phyloP scores from a whole-genome alignment of 1,140 invertebrate genomes.

The Spodoptera frugiperda region DNA sequence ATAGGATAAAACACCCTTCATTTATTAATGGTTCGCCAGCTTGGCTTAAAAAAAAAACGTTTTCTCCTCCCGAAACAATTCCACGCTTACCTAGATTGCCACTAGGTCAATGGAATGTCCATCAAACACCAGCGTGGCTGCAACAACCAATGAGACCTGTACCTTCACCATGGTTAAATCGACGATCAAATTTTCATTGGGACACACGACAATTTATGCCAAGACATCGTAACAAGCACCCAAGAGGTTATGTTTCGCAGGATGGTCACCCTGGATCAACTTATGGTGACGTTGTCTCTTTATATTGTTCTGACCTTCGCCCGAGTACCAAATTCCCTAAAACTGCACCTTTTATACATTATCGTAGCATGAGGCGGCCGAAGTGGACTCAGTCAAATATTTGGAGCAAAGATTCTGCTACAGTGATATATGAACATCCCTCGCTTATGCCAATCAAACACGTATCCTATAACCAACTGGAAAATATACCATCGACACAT shows the following conservation, averaged over 20 bases:
- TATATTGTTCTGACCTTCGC: not conserved
- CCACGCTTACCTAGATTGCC: not conserved
- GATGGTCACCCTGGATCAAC: not conserved
- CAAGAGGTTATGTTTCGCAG: too few relatives aligned
- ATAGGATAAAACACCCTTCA: too few relatives aligned
- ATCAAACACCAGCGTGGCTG: not conserved
- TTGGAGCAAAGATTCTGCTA: not conserved
- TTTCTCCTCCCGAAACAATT: not conserved
- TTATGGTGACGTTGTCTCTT: not conserved
- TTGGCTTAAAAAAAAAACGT: not conserved
- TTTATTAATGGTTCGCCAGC: too few relatives aligned
- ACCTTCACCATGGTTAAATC: not conserved
- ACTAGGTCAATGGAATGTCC: not conserved
- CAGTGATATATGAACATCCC: not conserved
- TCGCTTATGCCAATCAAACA: not conserved
- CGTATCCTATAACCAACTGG: not conserved
- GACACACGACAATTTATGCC: not conserved
- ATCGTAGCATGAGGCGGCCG: too few relatives aligned
- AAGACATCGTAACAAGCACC: too few relatives aligned
- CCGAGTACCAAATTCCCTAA: not conserved
- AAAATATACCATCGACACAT: not conserved
- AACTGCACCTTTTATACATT: not conserved
- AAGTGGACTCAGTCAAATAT: not conserved
- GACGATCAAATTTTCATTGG: not conserved
- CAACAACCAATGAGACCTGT: not conserved